Base-by-base conservation (phyloP, 2,888 invertebrate species). In the Acanthopleura granulata region DNA sequence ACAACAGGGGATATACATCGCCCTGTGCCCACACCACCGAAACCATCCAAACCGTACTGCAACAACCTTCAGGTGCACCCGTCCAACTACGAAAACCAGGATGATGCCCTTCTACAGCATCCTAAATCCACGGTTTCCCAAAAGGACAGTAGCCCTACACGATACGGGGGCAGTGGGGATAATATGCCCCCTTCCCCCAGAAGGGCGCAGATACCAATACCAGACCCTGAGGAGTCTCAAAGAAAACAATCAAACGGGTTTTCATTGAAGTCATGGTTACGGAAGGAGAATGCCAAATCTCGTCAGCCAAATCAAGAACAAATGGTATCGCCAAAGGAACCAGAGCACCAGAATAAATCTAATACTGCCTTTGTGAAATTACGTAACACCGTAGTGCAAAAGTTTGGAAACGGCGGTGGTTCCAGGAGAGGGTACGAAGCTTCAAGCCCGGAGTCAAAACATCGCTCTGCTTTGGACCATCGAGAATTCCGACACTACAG, bases 211-310 rank as follows among this genome's bases (percentile, higher is more conserved):
- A 62, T 69, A 49, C 72, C 77, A 22, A 69, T 74, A 40, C 27
- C 70, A 22, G 30, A 72, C 29, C 25, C 22, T 4, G 50, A 71
- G 16, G 50, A 71, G 25, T 22, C 66, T 27, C 66, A 78, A 12
- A 84, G 82, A 62, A 84, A 82, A 77, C 80, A 77, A 49, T 76
- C 79, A 16, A 83, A 85, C 50, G 49, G 71, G 69, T 85, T 85
- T 75, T 85, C 84, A 0, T 74, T 87, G 29, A 86, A 84, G 75
- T 80, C 85, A 0, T 85, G 85, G 84, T 75, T 86, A 29, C 62
- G 86, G 86, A 74, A 82, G 78, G 71, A 76, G 76, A 15, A 78
- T 73, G 70, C 62, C 69, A 30, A 74, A 30, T 40, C 29, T 50
- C 18, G 27, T 27, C 50, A 73, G 74, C 6, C 80, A 49, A 80